Evolutionary conservation across 1,140 invertebrate genomes (phyloP).

Genomic region (Drosophila quadrilineata): DNA sequence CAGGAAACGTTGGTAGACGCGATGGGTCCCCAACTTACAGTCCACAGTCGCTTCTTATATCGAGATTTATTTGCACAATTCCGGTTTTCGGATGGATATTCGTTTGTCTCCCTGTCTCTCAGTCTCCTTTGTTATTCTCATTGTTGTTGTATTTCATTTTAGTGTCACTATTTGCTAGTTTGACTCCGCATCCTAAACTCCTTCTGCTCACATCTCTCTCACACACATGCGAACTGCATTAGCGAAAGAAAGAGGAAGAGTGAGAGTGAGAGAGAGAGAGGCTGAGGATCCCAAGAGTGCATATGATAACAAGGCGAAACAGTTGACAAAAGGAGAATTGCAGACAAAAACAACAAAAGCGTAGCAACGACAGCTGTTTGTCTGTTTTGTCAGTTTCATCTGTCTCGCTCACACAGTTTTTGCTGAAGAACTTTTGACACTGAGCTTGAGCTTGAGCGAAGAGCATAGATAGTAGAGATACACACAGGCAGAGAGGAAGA

Average conservation of each 20-base stretch:
- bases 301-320: constrained; percentile 37
- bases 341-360: constrained; percentile 36
- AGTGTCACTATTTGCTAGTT: constrained; percentile 64
- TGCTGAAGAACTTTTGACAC: constrained; percentile 59
- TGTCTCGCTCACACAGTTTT: neutral
- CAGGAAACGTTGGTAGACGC: constrained; percentile 18
- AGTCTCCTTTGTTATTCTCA: too few relatives aligned
- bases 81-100: constrained; percentile 68
- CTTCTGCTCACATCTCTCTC: constrained; percentile 8
- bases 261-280: neutral
- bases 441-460: constrained; percentile 30
- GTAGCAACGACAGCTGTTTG: constrained; percentile 64
- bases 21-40: neutral
- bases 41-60: constrained; percentile 39
- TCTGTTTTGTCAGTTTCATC: constrained; percentile 5
- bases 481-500: neutral
- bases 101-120: too few relatives aligned
- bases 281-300: neutral
- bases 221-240: neutral
- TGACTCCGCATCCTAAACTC: neutral
- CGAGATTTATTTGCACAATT: constrained; percentile 79
- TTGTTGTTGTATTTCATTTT: constrained; percentile 70
- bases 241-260: neutral
- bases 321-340: constrained; percentile 23
- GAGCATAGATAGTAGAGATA: neutral